phyloP scores from a whole-genome alignment of 1,140 invertebrate genomes.

The Agraylea sexmaculata region DNA sequence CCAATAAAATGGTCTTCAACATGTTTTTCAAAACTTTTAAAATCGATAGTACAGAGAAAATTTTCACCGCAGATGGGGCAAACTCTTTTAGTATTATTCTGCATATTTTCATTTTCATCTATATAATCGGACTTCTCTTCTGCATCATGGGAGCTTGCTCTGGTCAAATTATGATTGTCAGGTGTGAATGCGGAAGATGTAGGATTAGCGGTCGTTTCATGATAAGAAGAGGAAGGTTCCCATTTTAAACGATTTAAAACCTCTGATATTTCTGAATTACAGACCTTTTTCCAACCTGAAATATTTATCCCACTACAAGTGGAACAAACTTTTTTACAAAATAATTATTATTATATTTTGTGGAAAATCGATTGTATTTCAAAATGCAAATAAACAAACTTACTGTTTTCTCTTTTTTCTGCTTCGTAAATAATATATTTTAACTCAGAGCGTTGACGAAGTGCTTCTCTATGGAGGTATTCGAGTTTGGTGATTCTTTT shows the following conservation, averaged over 20 bases:
- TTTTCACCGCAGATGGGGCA: constrained; percentile 43
- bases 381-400: background rate
- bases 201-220: no score
- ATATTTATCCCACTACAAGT: no score
- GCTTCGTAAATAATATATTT: constrained; percentile 33
- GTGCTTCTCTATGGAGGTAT: constrained; percentile 47
- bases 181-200: no score
- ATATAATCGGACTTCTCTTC: no score
- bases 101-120: no score
- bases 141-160: no score
- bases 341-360: background rate
- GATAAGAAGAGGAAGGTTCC: no score
- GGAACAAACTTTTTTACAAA: no score
- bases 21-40: constrained; percentile 39
- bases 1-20: constrained; percentile 44
- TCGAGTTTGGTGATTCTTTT: constrained; percentile 50
- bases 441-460: constrained; percentile 51
- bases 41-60: constrained; percentile 32
- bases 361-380: background rate
- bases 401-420: constrained; percentile 29
- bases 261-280: no score
- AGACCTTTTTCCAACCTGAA: no score
- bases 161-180: no score
- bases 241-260: no score
- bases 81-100: constrained; percentile 29